Base-by-base conservation (phyloP, 2,113 vertebrate genomes). In the Meles meles region DNA sequence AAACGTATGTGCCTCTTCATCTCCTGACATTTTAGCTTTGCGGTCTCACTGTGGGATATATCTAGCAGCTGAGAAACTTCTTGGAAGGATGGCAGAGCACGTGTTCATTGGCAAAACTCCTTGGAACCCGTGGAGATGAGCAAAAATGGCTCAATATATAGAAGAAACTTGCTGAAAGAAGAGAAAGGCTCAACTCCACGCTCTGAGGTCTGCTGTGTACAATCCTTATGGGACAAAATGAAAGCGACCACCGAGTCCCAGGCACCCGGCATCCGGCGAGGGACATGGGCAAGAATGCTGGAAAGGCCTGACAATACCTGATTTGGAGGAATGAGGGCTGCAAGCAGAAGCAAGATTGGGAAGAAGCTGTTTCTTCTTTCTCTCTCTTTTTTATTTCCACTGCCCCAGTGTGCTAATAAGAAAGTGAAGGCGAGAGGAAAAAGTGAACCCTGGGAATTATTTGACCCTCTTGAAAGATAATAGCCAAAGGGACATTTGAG, bases 21-120 rank as follows among this genome's bases (percentile, higher is more conserved):
- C 88, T 76, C 92, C 52, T 92, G 49, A 77, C 29, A 88, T 49
- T 95, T 95, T 77, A 92, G 89, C 59, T 90, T 94, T 79, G 79
- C 77, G 71, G n/a, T 61, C 71, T 92, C 49, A 37, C 21, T 39
- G 65, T 77, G 52, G 84, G 90, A 90, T 92, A 82, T 88, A 82
- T 20, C 77, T 44, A 42, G 52, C 88, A 83, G 59, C 55, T 65
- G 61, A 82, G 91, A 79, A 69, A 83, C 83, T 88, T 90, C 80
- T 93, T 89, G 74, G 65, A 88, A 94, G 95, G 80, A 88, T 55
- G 76, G 72, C 39, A 89, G 57, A 81, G 34, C 47, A 72, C 89
- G 29, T 9, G 12, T 44, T 49, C 23, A 57, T 81, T n/a, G 65
- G 82, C 72, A 49, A 39, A 83, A 74, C 52, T 88, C 77, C 61